Conservation (phyloP, 2,888 invertebrate genomes). For the Trichopoda pennipes region DNA sequence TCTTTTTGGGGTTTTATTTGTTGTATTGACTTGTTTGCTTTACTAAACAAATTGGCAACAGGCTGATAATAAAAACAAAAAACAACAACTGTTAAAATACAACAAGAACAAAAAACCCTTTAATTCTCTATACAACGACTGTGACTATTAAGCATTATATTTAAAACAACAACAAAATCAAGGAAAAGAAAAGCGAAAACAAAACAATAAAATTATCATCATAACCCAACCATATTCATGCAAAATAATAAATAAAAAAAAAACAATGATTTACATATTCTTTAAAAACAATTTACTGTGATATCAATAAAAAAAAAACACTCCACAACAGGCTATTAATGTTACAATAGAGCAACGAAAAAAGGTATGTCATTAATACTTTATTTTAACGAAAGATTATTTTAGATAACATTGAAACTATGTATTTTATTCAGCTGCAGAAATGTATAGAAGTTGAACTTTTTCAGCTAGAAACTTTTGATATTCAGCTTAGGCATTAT, state of each 20-base stretch:
- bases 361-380: conserved; percentile 38
- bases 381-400: neutral
- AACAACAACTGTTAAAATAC: conserved; percentile 9
- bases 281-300: conserved; percentile 42
- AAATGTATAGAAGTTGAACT: too few relatives aligned
- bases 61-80: conserved; percentile 29
- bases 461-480: too few relatives aligned
- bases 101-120: neutral
- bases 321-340: neutral
- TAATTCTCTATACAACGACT: conserved; percentile 1
- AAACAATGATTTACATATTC: neutral
- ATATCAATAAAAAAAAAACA: conserved; percentile 30
- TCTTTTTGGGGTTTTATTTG: neutral
- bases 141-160: neutral
- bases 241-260: conserved; percentile 30
- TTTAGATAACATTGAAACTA: neutral
- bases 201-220: conserved; percentile 38
- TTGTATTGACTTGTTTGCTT: neutral
- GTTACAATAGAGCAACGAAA: conserved; percentile 15
- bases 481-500: too few relatives aligned
- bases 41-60: conserved; percentile 52
- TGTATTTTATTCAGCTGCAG: too few relatives aligned
- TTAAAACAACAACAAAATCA: conserved; percentile 24
- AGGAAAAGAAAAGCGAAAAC: conserved; percentile 8
- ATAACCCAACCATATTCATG: conserved; percentile 20